phyloP scores from a whole-genome alignment of 2,797 vertebrate species.

The Fratercula arctica region DNA sequence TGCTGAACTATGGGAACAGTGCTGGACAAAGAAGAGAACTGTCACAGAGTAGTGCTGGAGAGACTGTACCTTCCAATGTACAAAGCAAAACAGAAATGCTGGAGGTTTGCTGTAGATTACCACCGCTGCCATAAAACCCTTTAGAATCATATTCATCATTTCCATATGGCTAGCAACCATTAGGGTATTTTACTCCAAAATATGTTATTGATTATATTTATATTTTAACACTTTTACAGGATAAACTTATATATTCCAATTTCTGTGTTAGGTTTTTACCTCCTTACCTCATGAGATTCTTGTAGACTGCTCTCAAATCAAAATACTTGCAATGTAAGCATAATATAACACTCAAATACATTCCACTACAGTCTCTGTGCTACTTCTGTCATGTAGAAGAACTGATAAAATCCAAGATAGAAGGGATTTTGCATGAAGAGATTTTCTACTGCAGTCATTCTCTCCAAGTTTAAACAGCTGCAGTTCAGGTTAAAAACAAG shows the following conservation, averaged over 20 bases:
- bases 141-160: not conserved
- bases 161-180: not conserved
- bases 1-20: not conserved
- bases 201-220: not conserved
- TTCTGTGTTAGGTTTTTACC: not conserved
- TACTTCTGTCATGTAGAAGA: not conserved
- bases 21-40: not conserved
- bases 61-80: not conserved
- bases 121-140: not conserved
- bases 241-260: not conserved
- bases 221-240: not conserved
- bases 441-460: not conserved
- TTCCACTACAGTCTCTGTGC: not conserved
- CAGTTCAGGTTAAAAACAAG: not conserved
- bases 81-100: not conserved
- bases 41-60: not conserved
- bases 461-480: not conserved
- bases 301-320: not conserved
- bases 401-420: not conserved
- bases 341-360: not conserved
- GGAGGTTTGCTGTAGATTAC: not conserved
- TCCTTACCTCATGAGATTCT: not conserved
- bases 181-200: not conserved
- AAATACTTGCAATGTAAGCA: not conserved
- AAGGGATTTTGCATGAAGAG: not conserved